Conservation (phyloP, 2,888 invertebrate species). For the Physocephala rufipes region DNA sequence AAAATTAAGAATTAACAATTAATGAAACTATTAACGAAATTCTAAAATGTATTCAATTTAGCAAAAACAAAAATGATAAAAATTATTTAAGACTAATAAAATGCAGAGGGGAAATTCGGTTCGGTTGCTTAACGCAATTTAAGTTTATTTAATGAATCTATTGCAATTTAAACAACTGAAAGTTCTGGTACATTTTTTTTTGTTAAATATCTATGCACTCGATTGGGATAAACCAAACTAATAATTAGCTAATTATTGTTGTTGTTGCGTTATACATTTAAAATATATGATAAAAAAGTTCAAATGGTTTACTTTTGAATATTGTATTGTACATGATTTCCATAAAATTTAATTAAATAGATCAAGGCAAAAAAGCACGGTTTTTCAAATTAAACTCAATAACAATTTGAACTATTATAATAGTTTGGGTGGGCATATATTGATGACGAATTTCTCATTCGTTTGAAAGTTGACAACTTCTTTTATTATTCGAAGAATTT, state of each 20-base stretch:
- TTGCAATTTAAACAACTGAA: slow-evolving; percentile 9
- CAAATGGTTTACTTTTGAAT: too few relatives aligned
- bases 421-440: slow-evolving; percentile 28
- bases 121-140: too few relatives aligned
- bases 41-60: neutral
- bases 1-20: too few relatives aligned
- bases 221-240: too few relatives aligned
- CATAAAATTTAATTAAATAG: too few relatives aligned
- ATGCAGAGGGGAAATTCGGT: neutral
- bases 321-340: too few relatives aligned
- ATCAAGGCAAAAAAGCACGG: too few relatives aligned
- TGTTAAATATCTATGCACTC: too few relatives aligned
- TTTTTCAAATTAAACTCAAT: neutral
- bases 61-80: neutral
- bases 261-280: too few relatives aligned
- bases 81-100: neutral
- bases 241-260: too few relatives aligned
- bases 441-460: slow-evolving; percentile 3
- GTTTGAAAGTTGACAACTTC: slow-evolving; percentile 28
- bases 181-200: neutral
- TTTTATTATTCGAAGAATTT: slow-evolving; percentile 26
- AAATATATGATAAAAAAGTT: neutral
- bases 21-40: too few relatives aligned
- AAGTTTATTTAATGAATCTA: slow-evolving; percentile 1
- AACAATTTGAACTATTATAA: slow-evolving; percentile 27